Percentiles rank a stretch among this genome's conserved stretches.
Evolutionary conservation across 2,888 invertebrate genomes (phyloP).

Genomic region (Biston stratarius): DNA sequence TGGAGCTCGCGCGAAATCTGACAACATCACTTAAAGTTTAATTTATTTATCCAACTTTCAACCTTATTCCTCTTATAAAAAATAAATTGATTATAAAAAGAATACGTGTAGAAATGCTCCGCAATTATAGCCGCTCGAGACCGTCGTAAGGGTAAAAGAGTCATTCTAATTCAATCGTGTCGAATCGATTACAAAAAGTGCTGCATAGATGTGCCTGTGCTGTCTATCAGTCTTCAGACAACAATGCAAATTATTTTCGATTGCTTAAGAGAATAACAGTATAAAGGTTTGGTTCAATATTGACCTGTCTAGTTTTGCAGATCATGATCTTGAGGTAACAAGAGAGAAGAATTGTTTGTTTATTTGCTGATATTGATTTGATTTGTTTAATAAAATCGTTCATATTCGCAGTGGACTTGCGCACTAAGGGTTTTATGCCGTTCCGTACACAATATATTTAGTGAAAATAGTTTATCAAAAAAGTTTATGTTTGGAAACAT

Average conservation of each 20-base stretch:
- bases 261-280: constrained; percentile 34
- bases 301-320: constrained; percentile 19
- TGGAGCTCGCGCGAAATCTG: background rate
- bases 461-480: too few relatives aligned
- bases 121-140: constrained; percentile 50
- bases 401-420: background rate
- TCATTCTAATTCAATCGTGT: constrained; percentile 53
- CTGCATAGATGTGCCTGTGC: constrained; percentile 51
- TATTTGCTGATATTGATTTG: background rate
- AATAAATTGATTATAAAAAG: constrained; percentile 28
- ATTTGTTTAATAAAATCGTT: background rate
- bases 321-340: constrained; percentile 25
- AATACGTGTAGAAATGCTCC: constrained; percentile 58
- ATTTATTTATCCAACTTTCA: constrained; percentile 8
- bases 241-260: constrained; percentile 45
- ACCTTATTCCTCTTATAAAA: constrained; percentile 7
- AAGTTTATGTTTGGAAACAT: too few relatives aligned
- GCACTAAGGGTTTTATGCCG: too few relatives aligned
- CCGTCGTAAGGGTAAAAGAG: constrained; percentile 50
- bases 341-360: constrained; percentile 4
- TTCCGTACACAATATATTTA: too few relatives aligned
- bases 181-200: constrained; percentile 65
- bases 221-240: constrained; percentile 49
- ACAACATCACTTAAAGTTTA: background rate
- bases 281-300: constrained; percentile 18